A percentile compares a stretch with the other conserved stretches of the same genome.
Evolutionary conservation across 2,797 vertebrate genomes (phyloP).

Genomic region (Dendrocincla fuliginosa): DNA sequence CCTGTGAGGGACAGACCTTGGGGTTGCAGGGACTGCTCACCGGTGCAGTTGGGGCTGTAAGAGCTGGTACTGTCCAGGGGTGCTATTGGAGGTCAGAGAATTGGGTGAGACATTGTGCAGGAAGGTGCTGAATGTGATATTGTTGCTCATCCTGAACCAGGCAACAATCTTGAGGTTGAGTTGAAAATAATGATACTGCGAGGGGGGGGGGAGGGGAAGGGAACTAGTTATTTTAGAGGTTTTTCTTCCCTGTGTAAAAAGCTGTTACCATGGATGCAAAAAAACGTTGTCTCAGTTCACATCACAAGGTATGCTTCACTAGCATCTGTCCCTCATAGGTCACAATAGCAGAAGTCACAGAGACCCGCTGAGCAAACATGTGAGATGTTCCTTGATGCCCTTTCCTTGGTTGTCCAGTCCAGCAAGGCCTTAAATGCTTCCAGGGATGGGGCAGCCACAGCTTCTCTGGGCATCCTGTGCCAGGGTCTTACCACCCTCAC

Average conservation of each 20-base stretch:
- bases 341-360: background rate
- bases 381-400: background rate
- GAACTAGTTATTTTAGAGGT: background rate
- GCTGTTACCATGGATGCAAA: background rate
- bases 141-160: background rate
- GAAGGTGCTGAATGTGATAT: background rate
- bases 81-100: background rate
- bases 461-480: background rate
- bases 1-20: background rate
- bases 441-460: background rate
- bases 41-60: too few relatives aligned
- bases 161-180: background rate
- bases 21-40: background rate
- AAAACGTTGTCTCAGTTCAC: accelerated
- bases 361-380: background rate
- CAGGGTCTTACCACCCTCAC: background rate
- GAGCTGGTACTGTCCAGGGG: background rate
- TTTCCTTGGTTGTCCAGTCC: background rate
- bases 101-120: background rate
- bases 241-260: background rate
- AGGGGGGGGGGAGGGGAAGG: background rate
- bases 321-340: background rate
- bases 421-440: background rate
- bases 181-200: background rate
- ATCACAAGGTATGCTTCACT: background rate